phyloP scores from a whole-genome alignment of 2,888 invertebrate genomes.

The Trichopoda pennipes region DNA sequence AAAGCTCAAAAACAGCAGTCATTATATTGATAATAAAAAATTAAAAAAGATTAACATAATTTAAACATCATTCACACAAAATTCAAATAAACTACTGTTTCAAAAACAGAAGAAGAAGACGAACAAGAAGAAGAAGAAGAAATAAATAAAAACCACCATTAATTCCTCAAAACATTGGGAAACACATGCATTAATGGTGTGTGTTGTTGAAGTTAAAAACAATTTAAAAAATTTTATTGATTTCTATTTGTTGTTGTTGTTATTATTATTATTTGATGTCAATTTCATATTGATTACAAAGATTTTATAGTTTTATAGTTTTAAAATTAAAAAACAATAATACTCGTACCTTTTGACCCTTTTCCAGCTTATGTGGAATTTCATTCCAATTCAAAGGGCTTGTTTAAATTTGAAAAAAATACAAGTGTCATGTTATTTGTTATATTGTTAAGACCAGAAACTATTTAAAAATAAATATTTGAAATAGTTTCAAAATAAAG shows the following conservation, averaged over 20 bases:
- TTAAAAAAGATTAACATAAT: slow-evolving; percentile 55
- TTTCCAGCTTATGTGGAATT: slow-evolving; percentile 16
- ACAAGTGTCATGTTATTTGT: slow-evolving; percentile 44
- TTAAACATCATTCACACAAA: slow-evolving; percentile 55
- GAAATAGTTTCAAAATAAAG: not conserved
- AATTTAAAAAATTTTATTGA: not conserved
- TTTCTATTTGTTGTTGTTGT: not conserved
- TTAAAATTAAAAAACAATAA: slow-evolving; percentile 6
- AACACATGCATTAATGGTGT: not conserved
- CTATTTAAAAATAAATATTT: not conserved
- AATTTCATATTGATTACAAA: slow-evolving; percentile 26
- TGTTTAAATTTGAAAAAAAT: slow-evolving; percentile 18
- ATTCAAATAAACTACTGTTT: slow-evolving; percentile 55
- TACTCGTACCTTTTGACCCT: slow-evolving; percentile 10
- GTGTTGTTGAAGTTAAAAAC: no score
- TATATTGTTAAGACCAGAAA: slow-evolving; percentile 25
- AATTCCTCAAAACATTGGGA: not conserved
- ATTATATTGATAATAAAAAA: slow-evolving; percentile 29
- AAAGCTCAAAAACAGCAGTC: slow-evolving; percentile 20
- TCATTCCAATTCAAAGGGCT: not conserved
- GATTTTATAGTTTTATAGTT: slow-evolving; percentile 21
- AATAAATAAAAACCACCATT: not conserved
- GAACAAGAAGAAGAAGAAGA: no score
- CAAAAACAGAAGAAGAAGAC: not conserved
- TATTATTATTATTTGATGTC: slow-evolving; percentile 14